Evolutionary conservation across 2,888 invertebrate species (phyloP).

Genomic region (Megalurothrips usitatus): DNA sequence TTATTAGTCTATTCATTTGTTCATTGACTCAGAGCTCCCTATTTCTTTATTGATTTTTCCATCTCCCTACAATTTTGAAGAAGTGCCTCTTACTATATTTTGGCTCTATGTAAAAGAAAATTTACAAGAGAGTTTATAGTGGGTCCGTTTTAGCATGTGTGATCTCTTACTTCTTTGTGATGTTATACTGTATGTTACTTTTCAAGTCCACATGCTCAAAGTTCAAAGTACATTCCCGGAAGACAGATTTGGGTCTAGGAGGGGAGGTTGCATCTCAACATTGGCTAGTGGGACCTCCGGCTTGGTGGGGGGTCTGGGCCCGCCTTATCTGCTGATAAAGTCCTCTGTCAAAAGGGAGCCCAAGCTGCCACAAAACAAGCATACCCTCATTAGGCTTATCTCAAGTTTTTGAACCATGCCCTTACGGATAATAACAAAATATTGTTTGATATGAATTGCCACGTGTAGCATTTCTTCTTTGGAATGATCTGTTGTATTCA

Average conservation of each 20-base stretch:
- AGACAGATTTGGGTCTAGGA: not conserved
- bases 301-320: not conserved
- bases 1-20: too few relatives aligned
- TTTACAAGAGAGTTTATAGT: too few relatives aligned
- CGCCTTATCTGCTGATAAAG: slow-evolving; percentile 12
- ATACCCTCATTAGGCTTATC: slow-evolving; percentile 10
- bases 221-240: slow-evolving; percentile 12
- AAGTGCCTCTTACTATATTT: too few relatives aligned
- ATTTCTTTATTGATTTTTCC: too few relatives aligned
- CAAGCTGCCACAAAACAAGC: not conserved
- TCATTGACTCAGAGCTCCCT: too few relatives aligned
- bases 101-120: too few relatives aligned
- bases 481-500: too few relatives aligned
- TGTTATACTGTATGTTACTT: not conserved
- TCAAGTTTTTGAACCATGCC: not conserved
- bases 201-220: not conserved
- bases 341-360: slow-evolving; percentile 3
- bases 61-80: too few relatives aligned
- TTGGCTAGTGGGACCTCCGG: not conserved
- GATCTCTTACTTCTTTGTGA: too few relatives aligned
- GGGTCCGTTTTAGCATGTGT: too few relatives aligned
- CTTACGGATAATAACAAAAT: not conserved
- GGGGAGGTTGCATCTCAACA: not conserved
- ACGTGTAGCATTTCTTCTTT: not conserved
- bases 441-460: not conserved